phyloP scores from a whole-genome alignment of 1,140 invertebrate species.

The Galendromus occidentalis region DNA sequence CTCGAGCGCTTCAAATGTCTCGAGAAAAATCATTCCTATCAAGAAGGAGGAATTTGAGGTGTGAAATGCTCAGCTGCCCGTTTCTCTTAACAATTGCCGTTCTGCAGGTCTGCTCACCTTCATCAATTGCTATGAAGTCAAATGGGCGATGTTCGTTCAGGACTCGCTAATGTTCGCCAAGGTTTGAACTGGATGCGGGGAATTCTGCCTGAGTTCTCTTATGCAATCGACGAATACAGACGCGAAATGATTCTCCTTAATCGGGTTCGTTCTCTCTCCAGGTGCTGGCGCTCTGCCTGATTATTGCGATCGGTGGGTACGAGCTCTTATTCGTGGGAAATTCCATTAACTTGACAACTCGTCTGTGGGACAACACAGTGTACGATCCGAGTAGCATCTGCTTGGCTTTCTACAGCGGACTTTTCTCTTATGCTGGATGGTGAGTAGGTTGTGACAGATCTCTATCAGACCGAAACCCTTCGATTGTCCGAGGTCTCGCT shows the following conservation, averaged over 20 bases:
- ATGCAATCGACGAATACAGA: too few species aligned
- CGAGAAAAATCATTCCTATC: background rate
- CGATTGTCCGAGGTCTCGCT: too few species aligned
- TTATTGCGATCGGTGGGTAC: background rate
- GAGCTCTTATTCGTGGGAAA: constrained; percentile 23
- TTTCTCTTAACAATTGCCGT: constrained; percentile 13
- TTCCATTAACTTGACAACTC: constrained; percentile 44
- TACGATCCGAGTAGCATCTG: constrained; percentile 59
- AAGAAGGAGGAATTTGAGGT: background rate
- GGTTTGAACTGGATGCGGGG: too few species aligned
- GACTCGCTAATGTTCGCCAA: constrained; percentile 84
- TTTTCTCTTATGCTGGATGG: constrained; percentile 90
- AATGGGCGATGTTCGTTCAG: constrained; percentile 75
- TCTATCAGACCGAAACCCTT: too few species aligned
- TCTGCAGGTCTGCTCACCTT: constrained; percentile 65
- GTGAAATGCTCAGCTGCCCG: background rate
- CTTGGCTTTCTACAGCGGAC: constrained; percentile 72
- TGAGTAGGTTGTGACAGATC: constrained; percentile 24
- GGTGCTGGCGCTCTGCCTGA: background rate
- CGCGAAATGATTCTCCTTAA: too few species aligned
- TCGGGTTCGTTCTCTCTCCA: too few species aligned
- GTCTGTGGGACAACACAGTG: constrained; percentile 49
- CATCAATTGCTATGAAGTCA: constrained; percentile 85
- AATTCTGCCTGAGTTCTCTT: too few species aligned
- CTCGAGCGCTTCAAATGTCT: background rate